Base-by-base conservation (phyloP, 2,797 vertebrate species). In the Acipenser oxyrinchus region DNA sequence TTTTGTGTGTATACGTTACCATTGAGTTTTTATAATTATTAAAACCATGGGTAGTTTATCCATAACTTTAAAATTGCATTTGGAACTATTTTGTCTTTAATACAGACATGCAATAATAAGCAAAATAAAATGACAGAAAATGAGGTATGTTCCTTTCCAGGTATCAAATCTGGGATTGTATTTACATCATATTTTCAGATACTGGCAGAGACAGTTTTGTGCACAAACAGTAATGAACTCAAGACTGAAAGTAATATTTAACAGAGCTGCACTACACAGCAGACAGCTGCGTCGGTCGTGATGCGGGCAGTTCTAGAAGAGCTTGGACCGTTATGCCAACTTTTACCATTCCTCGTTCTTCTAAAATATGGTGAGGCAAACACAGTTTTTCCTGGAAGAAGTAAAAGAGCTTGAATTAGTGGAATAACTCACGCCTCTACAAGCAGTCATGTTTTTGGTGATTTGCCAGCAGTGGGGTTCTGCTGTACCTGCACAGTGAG, bases 361-460 rank as follows among this genome's bases (percentile, higher is more conserved):
- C 97, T 70, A 99, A 86, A 81, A 99, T 99, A 78, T 99, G 96
- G 77, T 99, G 97, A 62, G 97, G 97, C 82, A 99, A 87, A 81
- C 97, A 99, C 63, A 99, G 88, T 83, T 94, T 89, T 82, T 99
- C 96, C 97, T 99, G 82, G 37, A 37, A 37, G 37, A 37, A 37
- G 12, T 77, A 66, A 84, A 70, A 71, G 6, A 68, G 6, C 0
- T 12, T 8, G 58, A 18, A 62, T 8, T 37, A 37, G 37, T 37
- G 37, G 37, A 37, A 37, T 37, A 37, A 37, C 23, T 37, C 23
- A 37, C 1, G 3, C 5, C 37, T 37, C 37, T 37, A 37, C 37
- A 37, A 37, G 37, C 5, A 5, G 37, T 37, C 37, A 37, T 5
- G 37, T 37, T 37, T 37, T 5, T 37, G 37, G 37, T 37, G 37